Percentiles rank a stretch among this genome's conserved stretches.
Evolutionary conservation across 2,888 invertebrate genomes (phyloP).

Genomic region (Bellardia pandia): DNA sequence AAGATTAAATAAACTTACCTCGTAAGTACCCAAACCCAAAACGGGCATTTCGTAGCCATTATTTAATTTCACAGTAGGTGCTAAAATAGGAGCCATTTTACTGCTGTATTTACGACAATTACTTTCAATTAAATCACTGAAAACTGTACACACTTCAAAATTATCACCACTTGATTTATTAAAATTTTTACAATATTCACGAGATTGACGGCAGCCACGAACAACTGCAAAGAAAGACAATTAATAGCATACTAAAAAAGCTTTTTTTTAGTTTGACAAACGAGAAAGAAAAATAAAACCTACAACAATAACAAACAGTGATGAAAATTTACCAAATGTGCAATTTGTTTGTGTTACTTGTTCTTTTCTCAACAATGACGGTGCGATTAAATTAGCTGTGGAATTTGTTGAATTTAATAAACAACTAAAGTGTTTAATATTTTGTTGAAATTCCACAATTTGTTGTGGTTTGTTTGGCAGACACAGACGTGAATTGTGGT

Average conservation of each 20-base stretch:
- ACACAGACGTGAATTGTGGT: neutral
- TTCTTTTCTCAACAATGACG: neutral
- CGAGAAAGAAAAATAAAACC: neutral
- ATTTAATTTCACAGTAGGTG: constrained; percentile 85
- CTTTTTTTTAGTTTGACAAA: constrained; percentile 24
- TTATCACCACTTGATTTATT: neutral
- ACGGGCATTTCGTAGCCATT: constrained; percentile 86
- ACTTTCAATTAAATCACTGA: neutral
- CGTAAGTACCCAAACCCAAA: constrained; percentile 88
- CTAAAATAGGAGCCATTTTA: constrained; percentile 73
- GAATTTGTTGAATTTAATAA: constrained; percentile 30
- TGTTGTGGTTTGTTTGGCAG: constrained; percentile 2
- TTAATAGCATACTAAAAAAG: constrained; percentile 39
- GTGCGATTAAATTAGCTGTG: neutral
- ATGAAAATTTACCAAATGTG: neutral
- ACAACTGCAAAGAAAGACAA: constrained; percentile 39
- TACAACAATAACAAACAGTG: neutral
- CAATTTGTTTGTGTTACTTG: constrained; percentile 11
- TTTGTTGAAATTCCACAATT: constrained; percentile 21
- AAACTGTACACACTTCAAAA: constrained; percentile 2
- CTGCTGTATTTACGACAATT: neutral
- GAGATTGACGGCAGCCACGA: neutral
- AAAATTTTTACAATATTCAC: constrained; percentile 27
- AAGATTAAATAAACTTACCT: constrained; percentile 81
- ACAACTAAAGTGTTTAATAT: constrained; percentile 50